Percentiles rank a stretch among this genome's conserved stretches.
Conservation (phyloP, 2,888 invertebrate species). For the Bembecia ichneumoniformis region DNA sequence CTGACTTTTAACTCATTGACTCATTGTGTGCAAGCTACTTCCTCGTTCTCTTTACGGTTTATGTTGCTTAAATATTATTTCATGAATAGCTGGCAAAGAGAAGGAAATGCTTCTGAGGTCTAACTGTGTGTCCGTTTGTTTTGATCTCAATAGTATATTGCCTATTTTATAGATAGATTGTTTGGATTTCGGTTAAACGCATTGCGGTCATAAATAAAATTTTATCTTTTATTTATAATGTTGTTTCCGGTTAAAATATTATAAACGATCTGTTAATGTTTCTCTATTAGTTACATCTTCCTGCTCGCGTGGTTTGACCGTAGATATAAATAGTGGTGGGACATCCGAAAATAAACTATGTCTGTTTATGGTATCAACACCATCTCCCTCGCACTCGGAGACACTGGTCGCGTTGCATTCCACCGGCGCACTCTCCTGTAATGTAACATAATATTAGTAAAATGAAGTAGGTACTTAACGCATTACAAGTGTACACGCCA, state of each 20-base stretch:
- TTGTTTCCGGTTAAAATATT: constrained; percentile 43
- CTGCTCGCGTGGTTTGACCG: constrained; percentile 36
- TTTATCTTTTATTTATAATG: constrained; percentile 26
- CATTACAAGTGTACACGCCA: not conserved
- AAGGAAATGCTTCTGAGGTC: too few relatives aligned
- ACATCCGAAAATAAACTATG: constrained; percentile 51
- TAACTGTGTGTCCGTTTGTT: not conserved
- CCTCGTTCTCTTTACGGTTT: too few relatives aligned
- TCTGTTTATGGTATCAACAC: constrained; percentile 42
- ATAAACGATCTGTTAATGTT: constrained; percentile 53
- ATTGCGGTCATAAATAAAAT: constrained; percentile 29
- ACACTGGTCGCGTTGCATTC: constrained; percentile 20
- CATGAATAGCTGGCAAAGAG: too few relatives aligned
- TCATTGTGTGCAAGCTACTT: too few relatives aligned
- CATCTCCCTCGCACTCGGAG: constrained; percentile 8
- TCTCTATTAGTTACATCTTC: constrained; percentile 60
- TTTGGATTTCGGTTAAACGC: constrained; percentile 3
- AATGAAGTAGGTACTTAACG: not conserved
- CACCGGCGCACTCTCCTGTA: constrained; percentile 10
- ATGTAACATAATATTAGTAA: constrained; percentile 1
- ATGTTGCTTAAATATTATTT: too few relatives aligned
- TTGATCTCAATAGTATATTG: not conserved
- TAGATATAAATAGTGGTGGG: constrained; percentile 38
- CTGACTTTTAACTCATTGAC: too few relatives aligned
- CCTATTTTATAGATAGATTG: not conserved